Percentiles rank a stretch among this genome's conserved stretches.
Conservation (phyloP, 2,888 invertebrate genomes). For the Ethmia dodecea region DNA sequence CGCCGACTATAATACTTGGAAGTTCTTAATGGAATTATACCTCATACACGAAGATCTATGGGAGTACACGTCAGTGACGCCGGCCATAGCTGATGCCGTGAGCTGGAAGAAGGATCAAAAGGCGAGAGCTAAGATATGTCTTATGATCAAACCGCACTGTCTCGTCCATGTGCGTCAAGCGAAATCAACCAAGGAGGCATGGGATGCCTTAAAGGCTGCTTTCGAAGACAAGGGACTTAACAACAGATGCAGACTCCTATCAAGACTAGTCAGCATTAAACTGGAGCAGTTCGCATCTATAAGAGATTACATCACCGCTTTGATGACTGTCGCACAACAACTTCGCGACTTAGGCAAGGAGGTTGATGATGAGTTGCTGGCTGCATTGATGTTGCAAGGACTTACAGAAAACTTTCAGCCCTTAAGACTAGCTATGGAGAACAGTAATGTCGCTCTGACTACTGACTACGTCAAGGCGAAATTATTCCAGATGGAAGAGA, state of each 20-base stretch:
- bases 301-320: background rate
- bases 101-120: background rate
- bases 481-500: too few relatives aligned
- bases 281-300: background rate
- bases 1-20: constrained; percentile 1
- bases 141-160: too few relatives aligned
- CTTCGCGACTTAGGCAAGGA: background rate
- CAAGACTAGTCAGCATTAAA: background rate
- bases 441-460: too few relatives aligned
- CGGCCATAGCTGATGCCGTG: background rate
- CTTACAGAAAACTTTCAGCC: background rate
- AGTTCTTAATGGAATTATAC: constrained; percentile 1
- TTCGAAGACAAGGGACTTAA: constrained; percentile 1
- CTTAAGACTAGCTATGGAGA: too few relatives aligned
- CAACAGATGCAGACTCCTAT: constrained; percentile 1
- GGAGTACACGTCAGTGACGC: background rate
- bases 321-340: background rate
- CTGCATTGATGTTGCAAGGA: constrained; percentile 1
- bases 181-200: too few relatives aligned
- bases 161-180: too few relatives aligned
- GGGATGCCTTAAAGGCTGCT: too few relatives aligned
- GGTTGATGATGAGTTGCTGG: constrained; percentile 1
- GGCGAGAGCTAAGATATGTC: background rate
- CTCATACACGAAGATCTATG: constrained; percentile 1
- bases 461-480: too few relatives aligned